These are phyloP conservation scores for Scaptomyza caliginosa DNA, from an alignment of 2,888 invertebrate genomes.

Conservation along the genomic window DNA sequence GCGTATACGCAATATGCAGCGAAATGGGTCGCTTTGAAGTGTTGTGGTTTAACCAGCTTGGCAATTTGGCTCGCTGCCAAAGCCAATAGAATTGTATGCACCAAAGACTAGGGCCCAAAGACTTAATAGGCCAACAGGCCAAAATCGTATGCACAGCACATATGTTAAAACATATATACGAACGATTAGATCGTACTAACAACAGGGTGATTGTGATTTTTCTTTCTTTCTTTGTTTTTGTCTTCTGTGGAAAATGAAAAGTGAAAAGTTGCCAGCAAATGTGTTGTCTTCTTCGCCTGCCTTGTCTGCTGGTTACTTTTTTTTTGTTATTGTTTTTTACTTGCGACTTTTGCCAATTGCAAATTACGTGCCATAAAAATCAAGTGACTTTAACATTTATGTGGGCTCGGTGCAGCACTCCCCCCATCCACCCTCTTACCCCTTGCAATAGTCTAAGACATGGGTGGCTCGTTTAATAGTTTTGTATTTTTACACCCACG, in stretches of 20 bases:
- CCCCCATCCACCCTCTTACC: neutral
- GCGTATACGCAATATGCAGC: slow-evolving; percentile 68
- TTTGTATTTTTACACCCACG: slow-evolving; percentile 30
- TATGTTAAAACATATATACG: slow-evolving; percentile 18
- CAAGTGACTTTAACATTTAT: slow-evolving; percentile 58
- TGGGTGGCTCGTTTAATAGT: slow-evolving; percentile 8
- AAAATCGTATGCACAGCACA: slow-evolving; percentile 43
- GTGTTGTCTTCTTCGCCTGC: slow-evolving; percentile 27
- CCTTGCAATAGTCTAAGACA: too few relatives aligned
- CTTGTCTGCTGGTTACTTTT: slow-evolving; percentile 48
- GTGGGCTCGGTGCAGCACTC: slow-evolving; percentile 54
- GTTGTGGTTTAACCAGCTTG: slow-evolving; percentile 48
- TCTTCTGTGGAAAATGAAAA: slow-evolving; percentile 76
- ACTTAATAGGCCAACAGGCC: slow-evolving; percentile 80
- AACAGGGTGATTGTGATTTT: neutral
- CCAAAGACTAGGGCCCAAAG: slow-evolving; percentile 27
- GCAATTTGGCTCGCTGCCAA: slow-evolving; percentile 62
- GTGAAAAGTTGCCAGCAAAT: slow-evolving; percentile 79
- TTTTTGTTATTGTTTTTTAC: neutral
- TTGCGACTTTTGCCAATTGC: slow-evolving; percentile 65
- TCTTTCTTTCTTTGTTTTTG: too few relatives aligned
- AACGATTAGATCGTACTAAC: neutral
- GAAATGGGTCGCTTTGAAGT: slow-evolving; percentile 67
- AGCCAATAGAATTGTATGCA: slow-evolving; percentile 49
- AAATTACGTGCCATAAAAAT: slow-evolving; percentile 79